These are phyloP conservation scores for Mormyrus lacerda DNA, from an alignment of 2,113 vertebrate species.

Conservation along the genomic window DNA sequence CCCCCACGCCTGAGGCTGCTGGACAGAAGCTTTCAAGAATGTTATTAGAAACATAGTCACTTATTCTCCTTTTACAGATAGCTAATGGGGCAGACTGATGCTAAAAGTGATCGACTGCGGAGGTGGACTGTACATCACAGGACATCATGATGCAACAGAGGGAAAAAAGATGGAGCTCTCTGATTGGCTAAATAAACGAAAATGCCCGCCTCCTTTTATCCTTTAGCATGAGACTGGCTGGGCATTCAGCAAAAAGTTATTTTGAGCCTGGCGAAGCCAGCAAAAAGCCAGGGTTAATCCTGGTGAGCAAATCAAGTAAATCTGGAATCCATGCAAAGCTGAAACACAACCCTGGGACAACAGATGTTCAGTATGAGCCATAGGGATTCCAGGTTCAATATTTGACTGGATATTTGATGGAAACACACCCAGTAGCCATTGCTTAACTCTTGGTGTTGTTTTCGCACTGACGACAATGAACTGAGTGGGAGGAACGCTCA, in stretches of 20 bases:
- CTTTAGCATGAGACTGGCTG: neutral
- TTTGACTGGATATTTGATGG: neutral
- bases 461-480: neutral
- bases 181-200: neutral
- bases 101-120: neutral
- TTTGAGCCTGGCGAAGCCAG: neutral
- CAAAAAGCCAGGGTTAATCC: neutral
- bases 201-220: neutral
- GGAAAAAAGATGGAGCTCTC: neutral
- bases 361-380: neutral
- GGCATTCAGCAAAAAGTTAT: neutral
- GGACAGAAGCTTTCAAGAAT: neutral
- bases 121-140: neutral
- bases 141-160: neutral
- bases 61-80: neutral
- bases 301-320: neutral
- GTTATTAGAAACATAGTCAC: neutral
- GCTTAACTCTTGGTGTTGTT: neutral
- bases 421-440: neutral
- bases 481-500: neutral
- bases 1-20: neutral
- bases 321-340: neutral
- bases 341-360: neutral
- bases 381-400: neutral
- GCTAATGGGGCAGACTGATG: neutral